Evolutionary conservation across 2,888 invertebrate genomes (phyloP).

Genomic region (Bombylius major): DNA sequence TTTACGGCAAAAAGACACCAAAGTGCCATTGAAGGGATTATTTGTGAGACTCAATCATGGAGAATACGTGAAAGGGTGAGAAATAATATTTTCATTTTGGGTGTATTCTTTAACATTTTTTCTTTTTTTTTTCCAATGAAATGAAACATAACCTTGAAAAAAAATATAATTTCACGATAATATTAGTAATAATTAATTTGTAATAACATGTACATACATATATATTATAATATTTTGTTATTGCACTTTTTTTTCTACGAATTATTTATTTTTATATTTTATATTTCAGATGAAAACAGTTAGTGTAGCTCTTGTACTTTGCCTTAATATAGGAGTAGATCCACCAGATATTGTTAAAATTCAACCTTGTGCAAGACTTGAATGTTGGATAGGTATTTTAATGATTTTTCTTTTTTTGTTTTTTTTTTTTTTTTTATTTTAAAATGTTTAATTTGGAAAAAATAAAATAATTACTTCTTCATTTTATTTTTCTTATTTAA

Average conservation of each 20-base stretch:
- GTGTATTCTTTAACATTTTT: too few relatives aligned
- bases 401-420: not conserved
- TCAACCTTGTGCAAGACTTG: slow-evolving; percentile 86
- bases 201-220: too few relatives aligned
- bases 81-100: slow-evolving; percentile 1
- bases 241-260: not conserved
- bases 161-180: too few relatives aligned
- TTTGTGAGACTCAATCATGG: slow-evolving; percentile 66
- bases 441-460: not conserved
- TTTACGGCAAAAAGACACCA: slow-evolving; percentile 43
- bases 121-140: too few relatives aligned
- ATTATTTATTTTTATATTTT: not conserved
- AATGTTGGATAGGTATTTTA: slow-evolving; percentile 88
- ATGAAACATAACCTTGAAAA: too few relatives aligned
- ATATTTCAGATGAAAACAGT: slow-evolving; percentile 89
- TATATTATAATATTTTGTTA: not conserved
- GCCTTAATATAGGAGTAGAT: slow-evolving; percentile 98
- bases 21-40: slow-evolving; percentile 55
- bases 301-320: slow-evolving; percentile 93
- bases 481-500: not conserved
- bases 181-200: too few relatives aligned
- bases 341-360: slow-evolving; percentile 97
- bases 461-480: not conserved
- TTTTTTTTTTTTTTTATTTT: not conserved
- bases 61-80: slow-evolving; percentile 81